Conservation (phyloP, 1,140 invertebrate species). For the Popillia japonica region DNA sequence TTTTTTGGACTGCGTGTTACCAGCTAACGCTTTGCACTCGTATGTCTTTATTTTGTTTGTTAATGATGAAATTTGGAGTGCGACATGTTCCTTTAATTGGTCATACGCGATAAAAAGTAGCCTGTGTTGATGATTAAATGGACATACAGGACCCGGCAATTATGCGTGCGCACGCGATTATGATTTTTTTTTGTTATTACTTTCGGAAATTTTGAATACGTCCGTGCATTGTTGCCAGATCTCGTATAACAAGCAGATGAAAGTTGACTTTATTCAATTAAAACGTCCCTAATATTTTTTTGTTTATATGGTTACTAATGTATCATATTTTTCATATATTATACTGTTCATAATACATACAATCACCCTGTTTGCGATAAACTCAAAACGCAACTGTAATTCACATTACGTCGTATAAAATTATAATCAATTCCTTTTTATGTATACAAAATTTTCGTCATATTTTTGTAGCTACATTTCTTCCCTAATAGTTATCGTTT, state of each 20-base stretch:
- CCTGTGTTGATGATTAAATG: neutral
- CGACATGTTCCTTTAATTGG: neutral
- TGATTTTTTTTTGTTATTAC: too few relatives aligned
- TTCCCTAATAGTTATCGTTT: neutral
- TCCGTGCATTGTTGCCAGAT: too few relatives aligned
- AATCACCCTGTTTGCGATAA: slow-evolving; percentile 17
- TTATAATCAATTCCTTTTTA: slow-evolving; percentile 15
- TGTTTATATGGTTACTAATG: too few relatives aligned
- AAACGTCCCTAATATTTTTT: too few relatives aligned
- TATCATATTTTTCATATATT: neutral
- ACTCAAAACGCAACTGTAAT: slow-evolving; percentile 5
- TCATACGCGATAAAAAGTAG: neutral
- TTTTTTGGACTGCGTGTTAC: neutral
- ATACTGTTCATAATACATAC: slow-evolving; percentile 18
- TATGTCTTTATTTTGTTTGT: neutral
- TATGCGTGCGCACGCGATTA: too few relatives aligned
- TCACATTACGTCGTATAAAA: neutral
- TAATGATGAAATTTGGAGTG: neutral
- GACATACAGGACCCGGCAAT: too few relatives aligned
- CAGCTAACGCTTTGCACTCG: neutral
- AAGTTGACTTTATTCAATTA: too few relatives aligned
- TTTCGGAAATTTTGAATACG: too few relatives aligned
- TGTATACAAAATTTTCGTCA: slow-evolving; percentile 13
- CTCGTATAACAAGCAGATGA: too few relatives aligned
- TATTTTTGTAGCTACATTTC: neutral